Evolutionary conservation across 1,140 invertebrate species (phyloP).

Genomic region (Drosophila kanapiae): DNA sequence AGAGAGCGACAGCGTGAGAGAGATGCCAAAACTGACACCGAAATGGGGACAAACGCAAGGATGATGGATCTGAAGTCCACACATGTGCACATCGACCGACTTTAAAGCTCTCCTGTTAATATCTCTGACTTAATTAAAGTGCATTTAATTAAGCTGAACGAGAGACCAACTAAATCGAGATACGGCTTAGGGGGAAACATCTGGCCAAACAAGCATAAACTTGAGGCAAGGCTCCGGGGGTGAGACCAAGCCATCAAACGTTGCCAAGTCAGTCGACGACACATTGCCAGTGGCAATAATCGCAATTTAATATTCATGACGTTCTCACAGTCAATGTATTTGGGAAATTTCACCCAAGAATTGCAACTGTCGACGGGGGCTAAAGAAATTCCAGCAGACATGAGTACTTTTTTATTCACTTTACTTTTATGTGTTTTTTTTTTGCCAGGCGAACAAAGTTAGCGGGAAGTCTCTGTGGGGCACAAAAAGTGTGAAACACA

Average conservation of each 20-base stretch:
- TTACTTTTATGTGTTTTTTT: conserved; percentile 16
- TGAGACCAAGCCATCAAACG: conserved; percentile 18
- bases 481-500: background rate
- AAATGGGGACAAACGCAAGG: conserved; percentile 4
- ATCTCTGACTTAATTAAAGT: conserved; percentile 72
- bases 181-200: conserved; percentile 10
- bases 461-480: background rate
- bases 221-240: background rate
- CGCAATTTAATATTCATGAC: conserved; percentile 82
- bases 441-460: conserved; percentile 43
- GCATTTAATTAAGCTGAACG: conserved; percentile 64
- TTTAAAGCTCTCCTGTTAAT: conserved; percentile 53
- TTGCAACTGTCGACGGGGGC: conserved; percentile 43
- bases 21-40: conserved; percentile 14
- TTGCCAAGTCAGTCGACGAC: conserved; percentile 38
- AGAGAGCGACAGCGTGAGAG: background rate
- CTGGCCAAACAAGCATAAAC: conserved; percentile 25
- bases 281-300: conserved; percentile 80
- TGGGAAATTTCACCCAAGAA: conserved; percentile 63
- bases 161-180: conserved; percentile 31
- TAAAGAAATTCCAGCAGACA: conserved; percentile 27
- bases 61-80: background rate
- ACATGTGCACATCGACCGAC: conserved; percentile 38
- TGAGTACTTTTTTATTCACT: conserved; percentile 40
- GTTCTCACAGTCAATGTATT: conserved; percentile 79